Conservation (phyloP, 2,113 vertebrate species). For the Ifrita kowaldi region DNA sequence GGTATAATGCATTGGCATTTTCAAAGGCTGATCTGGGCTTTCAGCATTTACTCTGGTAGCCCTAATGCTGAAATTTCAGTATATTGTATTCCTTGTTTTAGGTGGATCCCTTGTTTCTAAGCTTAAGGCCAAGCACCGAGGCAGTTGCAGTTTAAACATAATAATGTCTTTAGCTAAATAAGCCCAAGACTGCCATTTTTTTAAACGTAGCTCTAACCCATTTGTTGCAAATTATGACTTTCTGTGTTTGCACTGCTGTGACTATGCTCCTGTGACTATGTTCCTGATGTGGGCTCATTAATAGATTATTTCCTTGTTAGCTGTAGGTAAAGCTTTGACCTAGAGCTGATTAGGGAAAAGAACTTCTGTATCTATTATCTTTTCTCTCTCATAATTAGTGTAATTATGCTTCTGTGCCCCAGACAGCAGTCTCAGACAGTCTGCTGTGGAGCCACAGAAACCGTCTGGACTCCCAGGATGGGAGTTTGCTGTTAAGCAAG, state of each 20-base stretch:
- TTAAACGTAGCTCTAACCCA: not conserved
- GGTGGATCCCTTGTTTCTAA: not conserved
- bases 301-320: constrained; percentile 51
- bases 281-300: constrained; percentile 41
- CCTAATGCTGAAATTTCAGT: not conserved
- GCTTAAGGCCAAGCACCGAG: not conserved
- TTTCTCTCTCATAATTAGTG: constrained; percentile 33
- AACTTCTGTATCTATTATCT: constrained; percentile 43
- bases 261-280: not conserved
- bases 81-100: not conserved
- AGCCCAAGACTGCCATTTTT: not conserved
- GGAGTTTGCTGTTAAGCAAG: not conserved
- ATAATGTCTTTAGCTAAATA: constrained; percentile 21
- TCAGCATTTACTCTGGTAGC: not conserved
- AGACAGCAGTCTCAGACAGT: constrained; percentile 36
- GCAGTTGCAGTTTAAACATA: not conserved
- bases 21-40: not conserved
- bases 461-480: not conserved
- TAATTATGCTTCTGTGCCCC: constrained; percentile 12
- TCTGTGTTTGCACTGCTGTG: constrained; percentile 13
- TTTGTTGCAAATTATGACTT: constrained; percentile 34
- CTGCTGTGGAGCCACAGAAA: constrained; percentile 37
- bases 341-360: constrained; percentile 39
- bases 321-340: constrained; percentile 50
- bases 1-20: not conserved